A percentile compares a stretch with the other conserved stretches of the same genome.
phyloP scores from a whole-genome alignment of 2,888 invertebrate species.

The Tuta absoluta region DNA sequence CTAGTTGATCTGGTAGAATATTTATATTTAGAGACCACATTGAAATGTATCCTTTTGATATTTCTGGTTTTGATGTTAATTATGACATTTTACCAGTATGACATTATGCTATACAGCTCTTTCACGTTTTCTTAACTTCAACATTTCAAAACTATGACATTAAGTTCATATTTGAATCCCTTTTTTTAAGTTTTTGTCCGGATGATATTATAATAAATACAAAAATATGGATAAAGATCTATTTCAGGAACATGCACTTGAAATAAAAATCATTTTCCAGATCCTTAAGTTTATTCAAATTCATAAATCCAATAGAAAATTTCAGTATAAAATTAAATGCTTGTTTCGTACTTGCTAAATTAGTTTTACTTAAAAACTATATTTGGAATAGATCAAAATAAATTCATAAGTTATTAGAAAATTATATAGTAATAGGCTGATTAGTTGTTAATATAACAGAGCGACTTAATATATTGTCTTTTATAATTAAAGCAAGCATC shows the following conservation, averaged over 20 bases:
- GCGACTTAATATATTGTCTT: slow-evolving; percentile 25
- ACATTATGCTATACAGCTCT: too few species aligned
- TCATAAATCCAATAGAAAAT: slow-evolving; percentile 33
- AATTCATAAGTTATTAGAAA: slow-evolving; percentile 22
- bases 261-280: slow-evolving; percentile 5
- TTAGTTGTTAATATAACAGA: slow-evolving; percentile 27
- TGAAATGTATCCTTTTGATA: too few species aligned
- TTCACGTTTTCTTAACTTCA: too few species aligned
- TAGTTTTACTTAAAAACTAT: slow-evolving; percentile 32
- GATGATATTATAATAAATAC: too few species aligned
- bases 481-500: slow-evolving; percentile 15
- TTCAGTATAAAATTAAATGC: slow-evolving; percentile 38
- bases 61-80: too few species aligned
- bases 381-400: slow-evolving; percentile 33
- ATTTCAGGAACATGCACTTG: not conserved
- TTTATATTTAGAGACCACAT: too few species aligned
- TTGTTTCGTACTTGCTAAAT: slow-evolving; percentile 22
- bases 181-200: too few species aligned
- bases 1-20: too few species aligned
- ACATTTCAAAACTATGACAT: not conserved
- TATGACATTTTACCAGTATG: too few species aligned
- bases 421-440: slow-evolving; percentile 19
- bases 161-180: too few species aligned
- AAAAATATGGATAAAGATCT: not conserved
- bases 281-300: slow-evolving; percentile 14